These are phyloP conservation scores for Cataglyphis altisquamis DNA, from an alignment of 2,888 invertebrate genomes.

Conservation along the genomic window DNA sequence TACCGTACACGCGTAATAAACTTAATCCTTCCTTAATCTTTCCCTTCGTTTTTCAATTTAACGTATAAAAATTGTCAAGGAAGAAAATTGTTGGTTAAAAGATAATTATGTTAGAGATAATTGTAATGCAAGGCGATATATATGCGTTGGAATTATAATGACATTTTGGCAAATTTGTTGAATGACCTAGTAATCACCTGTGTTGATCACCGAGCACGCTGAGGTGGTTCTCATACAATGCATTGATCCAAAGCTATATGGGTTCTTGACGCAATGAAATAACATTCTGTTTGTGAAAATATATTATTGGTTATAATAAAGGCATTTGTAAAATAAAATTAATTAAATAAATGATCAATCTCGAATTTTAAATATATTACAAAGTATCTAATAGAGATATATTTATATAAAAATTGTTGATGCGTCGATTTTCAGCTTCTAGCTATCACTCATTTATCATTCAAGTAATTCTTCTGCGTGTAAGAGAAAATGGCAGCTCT, in stretches of 20 bases:
- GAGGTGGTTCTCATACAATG: not conserved
- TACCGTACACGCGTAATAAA: slow-evolving; percentile 1
- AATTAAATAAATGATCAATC: slow-evolving; percentile 9
- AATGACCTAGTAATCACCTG: slow-evolving; percentile 16
- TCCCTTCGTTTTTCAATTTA: not conserved
- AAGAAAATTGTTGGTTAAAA: not conserved
- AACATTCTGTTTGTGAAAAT: slow-evolving; percentile 6
- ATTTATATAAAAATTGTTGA: not conserved
- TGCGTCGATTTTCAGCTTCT: not conserved
- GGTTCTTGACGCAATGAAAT: slow-evolving; percentile 12
- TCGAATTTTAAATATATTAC: not conserved
- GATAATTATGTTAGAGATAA: not conserved
- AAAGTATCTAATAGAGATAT: not conserved
- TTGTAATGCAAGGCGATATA: not conserved
- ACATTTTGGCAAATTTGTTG: slow-evolving; percentile 11
- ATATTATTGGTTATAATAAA: slow-evolving; percentile 23
- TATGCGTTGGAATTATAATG: not conserved
- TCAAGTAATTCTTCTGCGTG: not conserved
- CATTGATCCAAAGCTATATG: slow-evolving; percentile 3
- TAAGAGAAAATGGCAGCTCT: slow-evolving; percentile 61
- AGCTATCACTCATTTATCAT: not conserved
- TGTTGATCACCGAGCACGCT: not conserved
- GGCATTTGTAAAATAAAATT: not conserved
- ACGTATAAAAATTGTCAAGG: not conserved
- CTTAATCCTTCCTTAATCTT: slow-evolving; percentile 3